A percentile compares a stretch with the other conserved stretches of the same genome.
phyloP scores from a whole-genome alignment of 2,113 vertebrate species.

The Ophthalmolycus amberensis region DNA sequence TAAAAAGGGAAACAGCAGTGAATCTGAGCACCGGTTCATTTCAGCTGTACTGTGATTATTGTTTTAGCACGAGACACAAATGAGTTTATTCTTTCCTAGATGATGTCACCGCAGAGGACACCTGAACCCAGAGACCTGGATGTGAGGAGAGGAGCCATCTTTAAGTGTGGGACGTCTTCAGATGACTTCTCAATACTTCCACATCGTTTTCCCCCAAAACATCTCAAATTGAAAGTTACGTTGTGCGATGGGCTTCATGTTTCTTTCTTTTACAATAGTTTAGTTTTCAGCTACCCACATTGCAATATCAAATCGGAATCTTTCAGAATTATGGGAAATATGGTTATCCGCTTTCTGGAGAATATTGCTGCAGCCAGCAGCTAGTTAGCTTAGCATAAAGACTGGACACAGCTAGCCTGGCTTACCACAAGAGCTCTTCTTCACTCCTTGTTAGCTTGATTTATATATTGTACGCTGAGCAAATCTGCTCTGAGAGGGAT shows the following conservation, averaged over 20 bases:
- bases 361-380: not conserved
- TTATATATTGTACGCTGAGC: slow-evolving; percentile 16
- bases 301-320: not conserved
- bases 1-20: slow-evolving; percentile 3
- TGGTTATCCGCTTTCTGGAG: not conserved
- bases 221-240: not conserved
- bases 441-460: slow-evolving; percentile 6
- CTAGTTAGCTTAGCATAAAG: not conserved
- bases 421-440: slow-evolving; percentile 22
- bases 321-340: not conserved
- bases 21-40: not conserved
- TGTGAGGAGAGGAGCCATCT: too few species aligned
- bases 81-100: not conserved
- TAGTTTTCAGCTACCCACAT: too few species aligned
- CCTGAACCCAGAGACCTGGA: not conserved
- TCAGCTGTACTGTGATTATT: not conserved
- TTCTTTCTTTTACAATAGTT: too few species aligned
- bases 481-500: not conserved
- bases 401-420: not conserved
- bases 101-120: not conserved
- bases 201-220: not conserved
- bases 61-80: not conserved
- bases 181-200: too few species aligned
- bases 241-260: too few species aligned
- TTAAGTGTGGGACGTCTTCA: not conserved